A percentile compares a stretch with the other conserved stretches of the same genome.
These are phyloP conservation scores for Aplysina aerophoba DNA, from an alignment of 37 sponge, comb jelly and placozoan genomes.

Conservation along the genomic window DNA sequence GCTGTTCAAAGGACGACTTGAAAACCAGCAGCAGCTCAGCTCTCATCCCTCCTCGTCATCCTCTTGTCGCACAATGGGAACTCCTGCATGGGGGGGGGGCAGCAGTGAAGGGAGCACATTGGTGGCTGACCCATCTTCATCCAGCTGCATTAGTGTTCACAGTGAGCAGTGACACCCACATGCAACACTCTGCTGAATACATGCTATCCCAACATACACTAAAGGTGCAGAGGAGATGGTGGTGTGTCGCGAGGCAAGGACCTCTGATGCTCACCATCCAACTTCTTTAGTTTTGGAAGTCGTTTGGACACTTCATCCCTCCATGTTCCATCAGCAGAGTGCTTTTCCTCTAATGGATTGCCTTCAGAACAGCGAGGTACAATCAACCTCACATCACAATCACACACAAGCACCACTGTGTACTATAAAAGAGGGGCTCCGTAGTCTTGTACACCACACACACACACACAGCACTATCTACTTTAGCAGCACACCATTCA, in stretches of 20 bases:
- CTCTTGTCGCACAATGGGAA: slow-evolving; percentile 84
- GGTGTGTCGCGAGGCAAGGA: too few species aligned
- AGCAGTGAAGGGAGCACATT: not conserved
- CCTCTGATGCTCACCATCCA: slow-evolving; percentile 76
- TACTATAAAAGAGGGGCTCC: too few species aligned
- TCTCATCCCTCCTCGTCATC: slow-evolving; percentile 72
- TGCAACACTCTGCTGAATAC: not conserved
- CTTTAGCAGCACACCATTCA: too few species aligned
- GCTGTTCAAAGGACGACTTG: too few species aligned
- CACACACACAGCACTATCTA: too few species aligned
- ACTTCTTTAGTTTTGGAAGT: slow-evolving; percentile 90
- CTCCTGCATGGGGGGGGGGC: slow-evolving; percentile 20
- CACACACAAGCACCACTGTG: too few species aligned
- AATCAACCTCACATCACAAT: not conserved
- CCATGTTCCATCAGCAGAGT: slow-evolving; percentile 89
- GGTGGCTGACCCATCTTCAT: too few species aligned
- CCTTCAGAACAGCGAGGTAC: slow-evolving; percentile 37
- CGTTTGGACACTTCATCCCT: slow-evolving; percentile 81
- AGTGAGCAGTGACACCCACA: too few species aligned
- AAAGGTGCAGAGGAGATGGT: not conserved
- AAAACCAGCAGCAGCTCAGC: too few species aligned
- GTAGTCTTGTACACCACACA: too few species aligned
- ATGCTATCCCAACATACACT: not conserved
- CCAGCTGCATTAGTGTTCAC: too few species aligned
- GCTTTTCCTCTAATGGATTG: slow-evolving; percentile 97